Evolutionary conservation across 2,113 vertebrate species (phyloP).

Genomic region (Plestiodon gilberti): DNA sequence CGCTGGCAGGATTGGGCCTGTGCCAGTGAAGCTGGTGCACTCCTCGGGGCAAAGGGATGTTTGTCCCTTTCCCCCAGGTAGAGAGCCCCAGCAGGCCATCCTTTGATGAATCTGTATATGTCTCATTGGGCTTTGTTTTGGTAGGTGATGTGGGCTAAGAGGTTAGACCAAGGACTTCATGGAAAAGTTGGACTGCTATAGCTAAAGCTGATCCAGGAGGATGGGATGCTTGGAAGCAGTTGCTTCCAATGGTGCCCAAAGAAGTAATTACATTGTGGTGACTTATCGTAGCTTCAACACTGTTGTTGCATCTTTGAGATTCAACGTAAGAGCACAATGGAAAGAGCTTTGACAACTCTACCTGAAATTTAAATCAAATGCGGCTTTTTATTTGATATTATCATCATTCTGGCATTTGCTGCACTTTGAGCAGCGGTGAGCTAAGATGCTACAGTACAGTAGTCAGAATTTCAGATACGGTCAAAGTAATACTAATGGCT

Average conservation of each 20-base stretch:
- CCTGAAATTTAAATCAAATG: conserved; percentile 27
- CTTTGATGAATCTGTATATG: too few relatives aligned
- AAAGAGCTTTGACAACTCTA: conserved; percentile 32
- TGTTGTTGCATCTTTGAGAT: neutral
- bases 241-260: neutral
- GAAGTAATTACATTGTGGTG: rapidly evolving
- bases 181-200: neutral
- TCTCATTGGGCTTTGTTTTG: neutral
- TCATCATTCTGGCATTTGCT: neutral
- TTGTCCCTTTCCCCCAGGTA: too few relatives aligned
- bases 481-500: conserved; percentile 66
- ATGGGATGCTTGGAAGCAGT: neutral
- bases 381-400: neutral
- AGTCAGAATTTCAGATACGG: conserved; percentile 40
- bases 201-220: neutral
- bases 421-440: conserved; percentile 35
- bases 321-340: rapidly evolving
- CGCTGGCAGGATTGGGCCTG: too few relatives aligned
- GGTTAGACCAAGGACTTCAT: neutral
- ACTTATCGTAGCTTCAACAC: conserved; percentile 7
- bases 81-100: too few relatives aligned
- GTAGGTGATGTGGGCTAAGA: neutral
- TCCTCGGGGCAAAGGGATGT: too few relatives aligned
- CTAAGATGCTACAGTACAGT: conserved; percentile 20
- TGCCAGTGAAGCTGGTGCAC: too few relatives aligned